phyloP scores from a whole-genome alignment of 2,888 invertebrate genomes.

The Cosmopolites sordidus region DNA sequence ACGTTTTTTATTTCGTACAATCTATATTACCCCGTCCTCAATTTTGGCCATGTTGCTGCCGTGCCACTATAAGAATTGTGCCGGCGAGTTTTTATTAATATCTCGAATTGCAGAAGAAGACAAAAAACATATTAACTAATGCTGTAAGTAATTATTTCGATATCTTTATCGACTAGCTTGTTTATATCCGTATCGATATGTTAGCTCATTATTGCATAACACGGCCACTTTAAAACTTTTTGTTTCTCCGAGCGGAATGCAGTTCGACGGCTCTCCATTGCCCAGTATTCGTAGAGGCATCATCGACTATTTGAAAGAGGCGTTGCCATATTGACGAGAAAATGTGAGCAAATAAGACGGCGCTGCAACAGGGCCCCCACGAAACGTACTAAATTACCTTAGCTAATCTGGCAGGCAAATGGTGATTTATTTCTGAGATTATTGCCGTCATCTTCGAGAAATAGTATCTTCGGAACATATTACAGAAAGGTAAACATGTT shows the following conservation, averaged over 20 bases:
- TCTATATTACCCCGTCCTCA: no score
- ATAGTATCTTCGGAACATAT: background rate
- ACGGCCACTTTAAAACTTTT: constrained; percentile 4
- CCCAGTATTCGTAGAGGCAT: constrained; percentile 3
- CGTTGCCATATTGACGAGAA: background rate
- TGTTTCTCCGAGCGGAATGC: constrained; percentile 1
- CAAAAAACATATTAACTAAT: background rate
- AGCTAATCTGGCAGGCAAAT: constrained; percentile 1
- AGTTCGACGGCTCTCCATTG: constrained; percentile 6
- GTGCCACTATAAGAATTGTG: no score
- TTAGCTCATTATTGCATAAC: constrained; percentile 7
- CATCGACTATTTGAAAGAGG: constrained; percentile 3
- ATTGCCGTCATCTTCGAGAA: constrained; percentile 1
- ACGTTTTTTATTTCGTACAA: no score
- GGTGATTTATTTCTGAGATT: background rate
- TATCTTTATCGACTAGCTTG: constrained; percentile 5
- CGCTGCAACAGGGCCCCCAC: background rate
- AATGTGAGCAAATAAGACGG: constrained; percentile 1
- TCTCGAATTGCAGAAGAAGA: background rate
- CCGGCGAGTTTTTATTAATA: no score
- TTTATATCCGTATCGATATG: constrained; percentile 5
- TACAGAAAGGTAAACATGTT: constrained; percentile 1
- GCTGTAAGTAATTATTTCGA: constrained; percentile 3
- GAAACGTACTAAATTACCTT: background rate
- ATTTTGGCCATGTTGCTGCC: no score